A percentile compares a stretch with the other conserved stretches of the same genome.
Evolutionary conservation across 1,140 invertebrate genomes (phyloP).

Genomic region (Heliothis subflexa): DNA sequence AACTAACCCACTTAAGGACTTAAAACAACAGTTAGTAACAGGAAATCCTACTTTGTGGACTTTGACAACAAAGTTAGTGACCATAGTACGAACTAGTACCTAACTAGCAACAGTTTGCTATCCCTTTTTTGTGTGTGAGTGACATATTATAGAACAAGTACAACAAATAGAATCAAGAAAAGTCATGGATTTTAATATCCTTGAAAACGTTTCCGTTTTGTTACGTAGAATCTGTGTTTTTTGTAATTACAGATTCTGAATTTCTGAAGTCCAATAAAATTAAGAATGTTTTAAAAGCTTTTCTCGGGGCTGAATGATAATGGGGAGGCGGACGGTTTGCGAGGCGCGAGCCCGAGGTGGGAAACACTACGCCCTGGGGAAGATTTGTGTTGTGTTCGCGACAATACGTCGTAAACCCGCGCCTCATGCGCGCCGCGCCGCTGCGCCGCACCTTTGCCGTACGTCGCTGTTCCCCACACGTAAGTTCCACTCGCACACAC

Average conservation of each 20-base stretch:
- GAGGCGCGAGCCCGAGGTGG: slow-evolving; percentile 52
- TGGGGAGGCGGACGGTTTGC: slow-evolving; percentile 55
- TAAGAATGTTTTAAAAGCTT: slow-evolving; percentile 72
- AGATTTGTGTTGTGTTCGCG: slow-evolving; percentile 55
- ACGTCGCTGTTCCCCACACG: not conserved
- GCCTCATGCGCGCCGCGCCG: not conserved
- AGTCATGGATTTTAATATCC: not conserved
- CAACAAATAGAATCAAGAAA: not conserved
- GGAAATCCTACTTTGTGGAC: slow-evolving; percentile 51
- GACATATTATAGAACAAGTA: not conserved
- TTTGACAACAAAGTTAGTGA: slow-evolving; percentile 51
- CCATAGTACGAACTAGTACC: slow-evolving; percentile 31
- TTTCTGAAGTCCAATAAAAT: slow-evolving; percentile 61
- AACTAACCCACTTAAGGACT: slow-evolving; percentile 43
- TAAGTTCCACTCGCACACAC: slow-evolving; percentile 35
- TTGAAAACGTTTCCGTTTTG: not conserved
- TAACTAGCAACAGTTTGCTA: slow-evolving; percentile 34
- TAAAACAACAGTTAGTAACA: slow-evolving; percentile 51
- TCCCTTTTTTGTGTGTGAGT: slow-evolving; percentile 17
- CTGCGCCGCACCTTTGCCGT: not conserved
- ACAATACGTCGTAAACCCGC: slow-evolving; percentile 43
- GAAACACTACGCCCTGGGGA: slow-evolving; percentile 52
- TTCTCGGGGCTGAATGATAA: slow-evolving; percentile 66
- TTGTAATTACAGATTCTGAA: slow-evolving; percentile 32
- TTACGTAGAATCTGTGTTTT: slow-evolving; percentile 20